Base-by-base conservation (phyloP, 2,113 vertebrate species). In the Motacilla tschutschensis region DNA sequence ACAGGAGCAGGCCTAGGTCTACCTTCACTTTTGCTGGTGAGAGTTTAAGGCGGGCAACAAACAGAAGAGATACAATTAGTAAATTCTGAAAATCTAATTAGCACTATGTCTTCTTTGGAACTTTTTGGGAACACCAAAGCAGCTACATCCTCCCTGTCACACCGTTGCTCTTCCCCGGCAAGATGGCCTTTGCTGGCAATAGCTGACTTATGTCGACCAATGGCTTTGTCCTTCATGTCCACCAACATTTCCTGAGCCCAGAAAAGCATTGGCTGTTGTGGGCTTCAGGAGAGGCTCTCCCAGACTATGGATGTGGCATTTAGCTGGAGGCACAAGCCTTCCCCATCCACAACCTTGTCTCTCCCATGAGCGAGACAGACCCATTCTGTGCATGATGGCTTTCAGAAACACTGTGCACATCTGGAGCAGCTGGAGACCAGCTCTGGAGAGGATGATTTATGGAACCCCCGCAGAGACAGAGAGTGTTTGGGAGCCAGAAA, bases 331-430 rank as follows among this genome's bases (percentile, higher is more conserved):
- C 24, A 62, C 53, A 77, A 77, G 10, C 29, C 24, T 54, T 72
- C 26, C 14, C 26, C 29, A 35, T 20, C 26, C 59, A 8, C 63
- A 41, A 1, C 0, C 0, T 41, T 5, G 1, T 51, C 26, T 29
- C 47, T 54, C 17, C n/a, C 31, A 17, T 1, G 1, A 69, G 33
- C 12, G 35, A 54, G 31, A 65, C 1, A 43, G 53, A 18, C 25
- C 51, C 0, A 0, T 46, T 79, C 44, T 60, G 50, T 1, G 0
- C 35, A 6, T 11, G 17, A 26, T 17, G 17, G 28, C 40, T 84
- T 79, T 50, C 62, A 79, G 69, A 89, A 85, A 17, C 21, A 46
- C 40, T 41, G 41, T 54, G 75, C 55, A 22, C 2, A 1, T 79
- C 75, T 84, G 25, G 41, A 41, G 5, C 14, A 66, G 48, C 29